phyloP scores from a whole-genome alignment of 2,888 invertebrate genomes.

The Phaedon cochleariae region DNA sequence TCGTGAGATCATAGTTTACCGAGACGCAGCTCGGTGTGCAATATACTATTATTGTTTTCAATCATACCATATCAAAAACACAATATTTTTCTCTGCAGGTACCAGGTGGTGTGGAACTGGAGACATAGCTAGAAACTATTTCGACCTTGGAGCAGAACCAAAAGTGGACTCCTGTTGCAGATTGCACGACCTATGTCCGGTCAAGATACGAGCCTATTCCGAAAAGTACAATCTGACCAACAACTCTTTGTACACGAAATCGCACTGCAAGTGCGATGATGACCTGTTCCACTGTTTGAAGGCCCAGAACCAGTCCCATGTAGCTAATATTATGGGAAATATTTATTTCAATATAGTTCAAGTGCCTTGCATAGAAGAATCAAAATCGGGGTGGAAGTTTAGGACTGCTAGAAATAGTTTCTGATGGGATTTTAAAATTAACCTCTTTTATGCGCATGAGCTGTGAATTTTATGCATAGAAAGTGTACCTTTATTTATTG shows the following conservation, averaged over 20 bases:
- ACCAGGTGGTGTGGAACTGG: slow-evolving; percentile 95
- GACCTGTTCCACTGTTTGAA: slow-evolving; percentile 82
- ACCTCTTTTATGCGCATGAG: no score
- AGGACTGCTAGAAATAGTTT: slow-evolving; percentile 47
- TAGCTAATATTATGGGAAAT: slow-evolving; percentile 80
- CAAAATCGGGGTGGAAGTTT: slow-evolving; percentile 46
- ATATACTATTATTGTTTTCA: no score
- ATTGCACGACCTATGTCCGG: slow-evolving; percentile 89
- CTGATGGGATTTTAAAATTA: slow-evolving; percentile 20
- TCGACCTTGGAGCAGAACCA: slow-evolving; percentile 80
- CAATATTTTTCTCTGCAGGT: slow-evolving; percentile 66
- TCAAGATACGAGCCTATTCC: slow-evolving; percentile 76
- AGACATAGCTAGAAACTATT: slow-evolving; percentile 84
- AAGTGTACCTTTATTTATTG: no score
- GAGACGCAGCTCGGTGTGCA: no score
- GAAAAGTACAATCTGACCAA: slow-evolving; percentile 84
- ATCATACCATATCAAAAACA: no score
- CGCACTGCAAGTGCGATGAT: slow-evolving; percentile 89
- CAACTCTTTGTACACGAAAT: slow-evolving; percentile 85
- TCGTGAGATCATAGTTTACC: no score
- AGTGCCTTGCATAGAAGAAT: slow-evolving; percentile 76
- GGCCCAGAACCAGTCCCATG: slow-evolving; percentile 70
- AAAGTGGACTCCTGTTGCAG: slow-evolving; percentile 86
- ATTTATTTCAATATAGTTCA: slow-evolving; percentile 86
- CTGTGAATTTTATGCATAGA: no score